phyloP scores from a whole-genome alignment of 2,888 invertebrate species.

The Hirtodrosophila histrioides region DNA sequence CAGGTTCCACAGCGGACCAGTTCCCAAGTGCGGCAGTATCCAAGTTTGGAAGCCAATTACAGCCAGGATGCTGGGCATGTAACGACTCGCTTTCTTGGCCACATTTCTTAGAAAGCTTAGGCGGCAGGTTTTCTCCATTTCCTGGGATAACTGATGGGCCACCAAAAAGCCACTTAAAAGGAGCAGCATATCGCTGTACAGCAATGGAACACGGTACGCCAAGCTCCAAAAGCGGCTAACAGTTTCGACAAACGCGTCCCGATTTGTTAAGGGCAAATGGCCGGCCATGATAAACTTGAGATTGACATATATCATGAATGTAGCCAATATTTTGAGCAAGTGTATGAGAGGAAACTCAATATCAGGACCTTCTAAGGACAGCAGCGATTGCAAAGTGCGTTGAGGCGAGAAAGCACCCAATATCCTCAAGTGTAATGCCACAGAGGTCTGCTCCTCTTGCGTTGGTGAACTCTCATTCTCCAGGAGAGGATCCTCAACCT shows the following conservation, averaged over 20 bases:
- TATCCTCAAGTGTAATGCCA: constrained; percentile 51
- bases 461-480: not conserved
- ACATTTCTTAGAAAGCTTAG: constrained; percentile 86
- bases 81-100: constrained; percentile 87
- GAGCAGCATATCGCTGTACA: constrained; percentile 89
- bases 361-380: constrained; percentile 85
- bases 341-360: constrained; percentile 89
- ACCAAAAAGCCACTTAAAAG: constrained; percentile 88
- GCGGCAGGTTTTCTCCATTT: constrained; percentile 85
- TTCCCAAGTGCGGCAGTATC: constrained; percentile 87
- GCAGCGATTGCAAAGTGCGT: constrained; percentile 86
- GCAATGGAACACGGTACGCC: constrained; percentile 87
- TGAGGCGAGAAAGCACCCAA: constrained; percentile 88
- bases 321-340: constrained; percentile 88
- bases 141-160: constrained; percentile 87
- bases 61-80: constrained; percentile 87
- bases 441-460: not conserved
- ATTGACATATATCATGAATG: constrained; percentile 87
- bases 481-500: constrained; percentile 6
- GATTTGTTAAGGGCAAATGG: constrained; percentile 87
- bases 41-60: constrained; percentile 88
- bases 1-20: constrained; percentile 89
- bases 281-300: constrained; percentile 88
- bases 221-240: constrained; percentile 85
- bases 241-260: constrained; percentile 84